phyloP scores from a whole-genome alignment of 2,888 invertebrate genomes.

The Bellardia pandia region DNA sequence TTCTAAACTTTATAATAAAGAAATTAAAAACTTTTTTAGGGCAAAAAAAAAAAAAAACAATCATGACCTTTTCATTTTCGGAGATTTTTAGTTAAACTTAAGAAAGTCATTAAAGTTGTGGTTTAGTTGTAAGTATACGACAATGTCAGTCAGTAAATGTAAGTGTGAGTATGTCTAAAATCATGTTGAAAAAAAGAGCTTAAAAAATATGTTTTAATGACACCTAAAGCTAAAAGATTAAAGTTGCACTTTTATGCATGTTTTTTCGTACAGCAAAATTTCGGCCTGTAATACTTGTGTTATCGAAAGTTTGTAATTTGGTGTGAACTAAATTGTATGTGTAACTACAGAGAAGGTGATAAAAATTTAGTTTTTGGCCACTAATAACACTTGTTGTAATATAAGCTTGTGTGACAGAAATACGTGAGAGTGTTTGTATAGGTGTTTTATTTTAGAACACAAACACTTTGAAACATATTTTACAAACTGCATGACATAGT shows the following conservation, averaged over 20 bases:
- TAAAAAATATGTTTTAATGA: slow-evolving; percentile 62
- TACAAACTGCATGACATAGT: not conserved
- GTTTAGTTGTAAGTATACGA: not conserved
- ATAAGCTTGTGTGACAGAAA: not conserved
- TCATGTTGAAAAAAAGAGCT: slow-evolving; percentile 39
- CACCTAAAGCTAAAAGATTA: slow-evolving; percentile 59
- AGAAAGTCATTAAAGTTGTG: slow-evolving; percentile 56
- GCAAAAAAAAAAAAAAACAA: not conserved
- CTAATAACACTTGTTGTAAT: slow-evolving; percentile 13
- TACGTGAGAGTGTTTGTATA: not conserved
- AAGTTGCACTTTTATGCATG: slow-evolving; percentile 45
- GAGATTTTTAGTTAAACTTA: slow-evolving; percentile 19
- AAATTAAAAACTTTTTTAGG: not conserved
- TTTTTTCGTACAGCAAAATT: not conserved
- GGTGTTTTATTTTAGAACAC: slow-evolving; percentile 2
- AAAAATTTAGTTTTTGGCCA: slow-evolving; percentile 4
- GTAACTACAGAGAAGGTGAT: not conserved
- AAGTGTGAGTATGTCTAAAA: not conserved
- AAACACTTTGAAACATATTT: not conserved
- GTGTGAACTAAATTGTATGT: not conserved
- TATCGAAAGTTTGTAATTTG: slow-evolving; percentile 3
- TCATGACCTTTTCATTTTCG: slow-evolving; percentile 43
- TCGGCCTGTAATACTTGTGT: not conserved
- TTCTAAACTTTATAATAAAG: slow-evolving; percentile 8
- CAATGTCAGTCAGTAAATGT: not conserved